Evolutionary conservation across 1,140 invertebrate species (phyloP), one percentile per base, ranked within the genome.

Genomic region (Drosophila oshimai): DNA sequence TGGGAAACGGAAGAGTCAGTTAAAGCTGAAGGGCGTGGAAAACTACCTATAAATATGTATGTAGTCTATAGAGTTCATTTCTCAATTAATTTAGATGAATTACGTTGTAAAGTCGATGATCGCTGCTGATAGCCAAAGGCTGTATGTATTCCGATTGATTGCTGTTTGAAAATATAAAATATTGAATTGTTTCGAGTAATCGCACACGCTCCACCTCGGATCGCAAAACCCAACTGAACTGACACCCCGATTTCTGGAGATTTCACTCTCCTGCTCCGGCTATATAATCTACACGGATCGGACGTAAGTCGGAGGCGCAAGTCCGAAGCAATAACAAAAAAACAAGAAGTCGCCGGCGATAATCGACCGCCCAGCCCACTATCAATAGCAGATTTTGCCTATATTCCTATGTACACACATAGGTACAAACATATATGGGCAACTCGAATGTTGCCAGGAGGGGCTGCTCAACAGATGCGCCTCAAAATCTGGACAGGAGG

Each of bases 31-130:
- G 7, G 36, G 9, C 20, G 39, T 62, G 77, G 78, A 81, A 81
- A 83, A 83, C 36, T 83, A 68, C 68, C 57, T 53, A 57, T 53
- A 33, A 17, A 28, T 45, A 45, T 26, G 22, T 4, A 13, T 28
- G 6, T n/a, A n/a, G 26, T 29, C 33, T 55, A 51, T 28, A 36
- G 17, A 41, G 15, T 37, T 80, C 39, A 69, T 41, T 76, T 24
- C 37, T 58, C 69, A 72, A 84, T 84, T 84, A 74, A 84, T 74
- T 84, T 84, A 62, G 77, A 84, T 84, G 67, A 84, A 84, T 84
- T 84, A 62, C 68, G 60, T 57, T 58, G 34, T 61, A 26, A 29
- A 54, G 57, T 61, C 34, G 57, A 57, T 74, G 42, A 57, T 68
- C 44, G 44, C 55, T 39, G 34, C 41, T 22, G 69, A 50, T 75